Conservation (phyloP, 1,140 invertebrate genomes). For the Calycopis cecrops region DNA sequence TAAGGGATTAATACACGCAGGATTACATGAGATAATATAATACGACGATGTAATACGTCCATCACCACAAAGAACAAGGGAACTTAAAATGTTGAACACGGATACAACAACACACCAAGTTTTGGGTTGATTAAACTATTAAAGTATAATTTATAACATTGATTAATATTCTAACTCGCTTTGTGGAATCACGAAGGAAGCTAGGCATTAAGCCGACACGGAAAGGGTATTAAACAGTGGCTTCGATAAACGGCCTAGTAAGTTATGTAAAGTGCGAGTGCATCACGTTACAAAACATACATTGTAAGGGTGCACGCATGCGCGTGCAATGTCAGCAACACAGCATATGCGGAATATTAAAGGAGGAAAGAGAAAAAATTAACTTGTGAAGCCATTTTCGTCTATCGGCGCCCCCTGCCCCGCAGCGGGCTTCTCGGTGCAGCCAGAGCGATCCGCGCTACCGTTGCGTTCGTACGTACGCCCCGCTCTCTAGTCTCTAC, state of each 20-base stretch:
- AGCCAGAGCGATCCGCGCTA: slow-evolving; percentile 52
- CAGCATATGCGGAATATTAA: slow-evolving; percentile 74
- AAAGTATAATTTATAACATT: slow-evolving; percentile 37
- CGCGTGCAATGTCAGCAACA: slow-evolving; percentile 57
- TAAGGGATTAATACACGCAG: too few relatives aligned
- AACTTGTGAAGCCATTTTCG: slow-evolving; percentile 74
- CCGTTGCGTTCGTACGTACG: slow-evolving; percentile 29
- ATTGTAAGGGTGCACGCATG: slow-evolving; percentile 65
- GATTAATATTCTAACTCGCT: slow-evolving; percentile 58
- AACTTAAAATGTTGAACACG: slow-evolving; percentile 17
- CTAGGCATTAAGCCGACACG: slow-evolving; percentile 60
- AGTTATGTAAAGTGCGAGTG: slow-evolving; percentile 73
- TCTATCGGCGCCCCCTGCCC: slow-evolving; percentile 61
- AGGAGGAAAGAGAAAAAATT: slow-evolving; percentile 75
- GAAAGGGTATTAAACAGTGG: slow-evolving; percentile 68
- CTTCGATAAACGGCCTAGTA: slow-evolving; percentile 69
- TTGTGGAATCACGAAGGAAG: slow-evolving; percentile 45
- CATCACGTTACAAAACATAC: slow-evolving; percentile 68
- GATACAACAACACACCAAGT: slow-evolving; percentile 50
- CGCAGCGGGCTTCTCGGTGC: slow-evolving; percentile 48
- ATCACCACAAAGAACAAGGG: background rate
- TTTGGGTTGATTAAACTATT: slow-evolving; percentile 45
- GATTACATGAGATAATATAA: too few relatives aligned
- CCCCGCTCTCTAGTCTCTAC: slow-evolving; percentile 30
- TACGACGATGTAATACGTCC: too few relatives aligned